A percentile compares a stretch with the other conserved stretches of the same genome.
Conservation (phyloP, 2,113 vertebrate species). For the Syngnathus typhle region DNA sequence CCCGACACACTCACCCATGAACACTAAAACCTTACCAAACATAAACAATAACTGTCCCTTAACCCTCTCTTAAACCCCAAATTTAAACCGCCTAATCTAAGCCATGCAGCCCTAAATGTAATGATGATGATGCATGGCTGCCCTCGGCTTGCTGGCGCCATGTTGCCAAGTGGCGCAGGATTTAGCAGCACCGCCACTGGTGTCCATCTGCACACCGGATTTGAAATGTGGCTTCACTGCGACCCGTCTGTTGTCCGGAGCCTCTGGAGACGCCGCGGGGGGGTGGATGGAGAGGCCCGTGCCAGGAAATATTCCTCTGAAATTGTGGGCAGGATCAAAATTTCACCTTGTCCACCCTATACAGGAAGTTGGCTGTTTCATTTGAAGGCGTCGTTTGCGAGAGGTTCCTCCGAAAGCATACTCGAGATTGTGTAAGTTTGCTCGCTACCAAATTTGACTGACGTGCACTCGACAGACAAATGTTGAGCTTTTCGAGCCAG, state of each 20-base stretch:
- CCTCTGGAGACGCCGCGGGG: constrained; percentile 49
- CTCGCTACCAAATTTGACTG: background rate
- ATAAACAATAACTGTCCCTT: too few species aligned
- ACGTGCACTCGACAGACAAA: background rate
- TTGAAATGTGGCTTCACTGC: constrained; percentile 60
- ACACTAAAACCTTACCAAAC: background rate
- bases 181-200: constrained; percentile 55
- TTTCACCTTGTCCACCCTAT: background rate
- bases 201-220: constrained; percentile 71
- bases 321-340: background rate
- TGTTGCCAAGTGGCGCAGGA: constrained; percentile 47
- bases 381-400: too few species aligned
- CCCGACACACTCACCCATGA: background rate
- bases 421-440: background rate
- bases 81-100: too few species aligned
- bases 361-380: too few species aligned
- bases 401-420: too few species aligned
- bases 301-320: constrained; percentile 26
- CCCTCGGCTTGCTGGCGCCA: constrained; percentile 13
- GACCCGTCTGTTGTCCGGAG: constrained; percentile 65
- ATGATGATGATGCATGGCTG: constrained; percentile 10
- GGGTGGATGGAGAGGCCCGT: constrained; percentile 3
- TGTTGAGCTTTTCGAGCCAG: background rate
- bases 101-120: background rate
- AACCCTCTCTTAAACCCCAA: too few species aligned